These are phyloP conservation scores for Trimorus sp. DNA, from an alignment of 2,888 invertebrate species.

Conservation along the genomic window DNA sequence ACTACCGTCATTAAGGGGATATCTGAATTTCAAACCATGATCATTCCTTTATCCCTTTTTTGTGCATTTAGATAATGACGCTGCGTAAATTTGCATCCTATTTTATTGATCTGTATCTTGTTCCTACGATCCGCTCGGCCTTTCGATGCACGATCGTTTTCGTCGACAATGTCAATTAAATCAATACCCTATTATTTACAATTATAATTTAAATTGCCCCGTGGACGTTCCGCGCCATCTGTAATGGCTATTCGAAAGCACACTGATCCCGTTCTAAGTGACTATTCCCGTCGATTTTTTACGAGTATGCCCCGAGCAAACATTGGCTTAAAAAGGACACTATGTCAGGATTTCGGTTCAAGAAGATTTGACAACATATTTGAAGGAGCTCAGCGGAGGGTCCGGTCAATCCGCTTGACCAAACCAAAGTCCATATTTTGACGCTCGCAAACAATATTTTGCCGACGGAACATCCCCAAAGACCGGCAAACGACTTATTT, in stretches of 20 bases:
- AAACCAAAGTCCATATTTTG: slow-evolving; percentile 48
- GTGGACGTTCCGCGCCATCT: neutral
- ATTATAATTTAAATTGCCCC: slow-evolving; percentile 6
- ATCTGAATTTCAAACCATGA: slow-evolving; percentile 62
- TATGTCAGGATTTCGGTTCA: slow-evolving; percentile 49
- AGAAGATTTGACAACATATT: slow-evolving; percentile 60
- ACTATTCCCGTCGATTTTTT: no score
- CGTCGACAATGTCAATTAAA: slow-evolving; percentile 1
- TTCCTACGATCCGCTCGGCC: neutral
- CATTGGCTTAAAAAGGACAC: slow-evolving; percentile 26
- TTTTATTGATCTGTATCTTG: slow-evolving; percentile 45
- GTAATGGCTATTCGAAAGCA: no score
- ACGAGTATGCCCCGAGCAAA: slow-evolving; percentile 6
- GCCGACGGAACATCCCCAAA: slow-evolving; percentile 11
- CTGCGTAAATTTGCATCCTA: slow-evolving; percentile 52
- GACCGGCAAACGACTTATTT: slow-evolving; percentile 21
- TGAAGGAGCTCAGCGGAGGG: slow-evolving; percentile 51
- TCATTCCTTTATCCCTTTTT: slow-evolving; percentile 52
- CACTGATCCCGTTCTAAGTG: no score
- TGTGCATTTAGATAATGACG: slow-evolving; percentile 57
- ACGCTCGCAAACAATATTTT: slow-evolving; percentile 41
- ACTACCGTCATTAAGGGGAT: slow-evolving; percentile 63
- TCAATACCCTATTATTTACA: slow-evolving; percentile 5
- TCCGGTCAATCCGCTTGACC: slow-evolving; percentile 63
- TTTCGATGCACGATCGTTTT: slow-evolving; percentile 15